These are phyloP conservation scores for Protophormia terraenovae DNA, from an alignment of 2,888 invertebrate species.

Conservation along the genomic window DNA sequence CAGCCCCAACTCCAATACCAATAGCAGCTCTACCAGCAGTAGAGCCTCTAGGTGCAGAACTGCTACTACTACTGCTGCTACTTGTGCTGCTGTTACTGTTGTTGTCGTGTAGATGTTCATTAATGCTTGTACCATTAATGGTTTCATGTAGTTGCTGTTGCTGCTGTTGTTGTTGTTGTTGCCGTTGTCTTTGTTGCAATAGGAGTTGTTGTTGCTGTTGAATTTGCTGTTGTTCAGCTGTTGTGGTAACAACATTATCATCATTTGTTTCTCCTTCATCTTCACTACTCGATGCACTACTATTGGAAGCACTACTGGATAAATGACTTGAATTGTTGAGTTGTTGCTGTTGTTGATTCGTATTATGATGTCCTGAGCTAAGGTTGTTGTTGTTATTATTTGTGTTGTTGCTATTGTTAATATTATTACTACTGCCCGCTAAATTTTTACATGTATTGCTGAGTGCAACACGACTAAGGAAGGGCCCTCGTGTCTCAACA, in stretches of 20 bases:
- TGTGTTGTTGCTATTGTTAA: constrained; percentile 59
- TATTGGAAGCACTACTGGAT: constrained; percentile 72
- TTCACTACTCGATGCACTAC: constrained; percentile 70
- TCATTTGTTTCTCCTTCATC: constrained; percentile 68
- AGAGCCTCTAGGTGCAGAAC: constrained; percentile 55
- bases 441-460: constrained; percentile 68
- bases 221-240: constrained; percentile 49
- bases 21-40: constrained; percentile 60
- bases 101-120: constrained; percentile 53
- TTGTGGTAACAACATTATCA: constrained; percentile 49
- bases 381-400: constrained; percentile 70
- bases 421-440: constrained; percentile 58
- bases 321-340: constrained; percentile 72
- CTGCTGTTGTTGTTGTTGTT: constrained; percentile 30
- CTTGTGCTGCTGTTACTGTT: constrained; percentile 65
- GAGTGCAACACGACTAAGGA: constrained; percentile 77
- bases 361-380: constrained; percentile 63
- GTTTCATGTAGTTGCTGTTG: constrained; percentile 54
- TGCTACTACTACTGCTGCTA: constrained; percentile 63
- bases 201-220: constrained; percentile 32
- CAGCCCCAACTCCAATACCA: constrained; percentile 59
- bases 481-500: constrained; percentile 77
- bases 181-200: constrained; percentile 56
- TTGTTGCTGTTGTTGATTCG: constrained; percentile 66
- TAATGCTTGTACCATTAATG: constrained; percentile 61